Base-by-base conservation (phyloP, 2,113 vertebrate species). In the Malurus melanocephalus region DNA sequence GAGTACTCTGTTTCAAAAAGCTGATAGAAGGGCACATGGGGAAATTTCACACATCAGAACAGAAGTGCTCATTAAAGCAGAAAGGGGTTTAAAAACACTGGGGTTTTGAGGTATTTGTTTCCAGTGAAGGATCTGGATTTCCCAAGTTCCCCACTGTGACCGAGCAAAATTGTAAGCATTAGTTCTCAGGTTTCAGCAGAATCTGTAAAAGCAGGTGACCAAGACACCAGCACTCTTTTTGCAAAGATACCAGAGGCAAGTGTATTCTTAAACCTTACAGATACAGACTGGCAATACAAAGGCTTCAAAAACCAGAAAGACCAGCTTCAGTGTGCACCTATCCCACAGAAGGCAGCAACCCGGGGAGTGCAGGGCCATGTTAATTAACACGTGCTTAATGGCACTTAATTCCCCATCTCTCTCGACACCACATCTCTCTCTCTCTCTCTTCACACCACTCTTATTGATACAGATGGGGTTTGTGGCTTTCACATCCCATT, bases 401-500 rank as follows among this genome's bases (percentile, higher is more conserved):
- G 66, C 48, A 64, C 33, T 73, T 85, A 89, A 92, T 69, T 32
- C 46, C 60, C 40, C 66, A 42, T 55, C 62, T 61, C 69, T 28
- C 46, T 33, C 55, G 62, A 56, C 33, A 56, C 45, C 30, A 69
- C 61, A 27, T 43, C 49, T 48, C 49, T 27, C 45, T 23, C 19
- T 66, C 72, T 53, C 35, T 52, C 55, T 55, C 35, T 35, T 45
- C 61, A 62, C 59, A 19, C 10, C 38, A 49, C 45, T 53, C 42
- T 48, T 73, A 73, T 11, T 80, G 81, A 88, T 72, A 85, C 30
- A 76, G 51, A 88, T 57, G 61, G 87, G 38, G 71, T 77, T 28
- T 92, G 88, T 49, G 65, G 75, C 69, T 90, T 95, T 90, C 77
- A 69, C 77, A 85, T 66, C 30, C 85, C 32, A 80, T 65, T 55